These are phyloP conservation scores for human DNA, from an alignment of 2,113 vertebrate species.

Conservation along the genomic window GRCh38 chr11:39356501-39357000, in stretches of 20 bases:
- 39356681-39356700: too few species aligned
- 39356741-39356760: not conserved
- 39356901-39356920: not conserved
- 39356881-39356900: not conserved
- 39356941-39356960: not conserved
- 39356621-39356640: not conserved
- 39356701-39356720: not conserved
- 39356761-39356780: not conserved
- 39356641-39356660: not conserved
- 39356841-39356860: not conserved
- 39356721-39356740: not conserved
- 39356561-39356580: not conserved
- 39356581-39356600: not conserved
- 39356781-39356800: not conserved
- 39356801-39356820: not conserved
- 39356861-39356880: not conserved
- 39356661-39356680: not conserved
- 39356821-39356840: not conserved
- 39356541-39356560: not conserved
- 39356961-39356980: not conserved
- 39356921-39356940: not conserved
- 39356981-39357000: not conserved
- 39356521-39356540: not conserved
- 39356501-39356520: not conserved
- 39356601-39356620: not conserved